phyloP scores from a whole-genome alignment of 2,797 vertebrate genomes.

The Carapus acus region DNA sequence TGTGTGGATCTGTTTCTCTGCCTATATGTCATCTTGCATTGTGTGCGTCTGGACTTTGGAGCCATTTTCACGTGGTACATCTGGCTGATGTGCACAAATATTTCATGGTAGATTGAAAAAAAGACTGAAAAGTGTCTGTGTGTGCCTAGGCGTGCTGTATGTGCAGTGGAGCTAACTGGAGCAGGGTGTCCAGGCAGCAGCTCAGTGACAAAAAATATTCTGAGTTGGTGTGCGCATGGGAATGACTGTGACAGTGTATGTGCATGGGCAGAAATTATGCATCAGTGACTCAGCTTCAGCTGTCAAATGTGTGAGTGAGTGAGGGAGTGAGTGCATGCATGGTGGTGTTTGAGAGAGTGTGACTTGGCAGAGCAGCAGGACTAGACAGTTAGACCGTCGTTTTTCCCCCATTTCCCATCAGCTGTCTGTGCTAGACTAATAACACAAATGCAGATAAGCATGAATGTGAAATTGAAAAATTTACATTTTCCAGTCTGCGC shows the following conservation, averaged over 20 bases:
- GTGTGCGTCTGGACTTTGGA: slow-evolving; percentile 50
- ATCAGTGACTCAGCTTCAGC: slow-evolving; percentile 52
- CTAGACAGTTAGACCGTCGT: slow-evolving; percentile 41
- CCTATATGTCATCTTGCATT: slow-evolving; percentile 52
- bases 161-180: slow-evolving; percentile 65
- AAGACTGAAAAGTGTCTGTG: not conserved
- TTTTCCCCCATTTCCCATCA: slow-evolving; percentile 20
- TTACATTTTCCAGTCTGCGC: too few species aligned
- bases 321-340: slow-evolving; percentile 9
- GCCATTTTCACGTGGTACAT: slow-evolving; percentile 53
- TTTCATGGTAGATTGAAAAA: slow-evolving; percentile 49
- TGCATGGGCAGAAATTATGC: slow-evolving; percentile 46
- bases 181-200: slow-evolving; percentile 56
- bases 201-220: slow-evolving; percentile 39
- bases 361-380: slow-evolving; percentile 49
- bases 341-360: slow-evolving; percentile 27
- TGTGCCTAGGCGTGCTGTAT: slow-evolving; percentile 25
- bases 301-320: slow-evolving; percentile 27
- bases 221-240: slow-evolving; percentile 22
- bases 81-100: slow-evolving; percentile 50
- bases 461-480: not conserved
- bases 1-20: slow-evolving; percentile 51
- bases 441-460: not conserved
- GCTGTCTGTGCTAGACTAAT: slow-evolving; percentile 15
- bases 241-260: slow-evolving; percentile 34